Evolutionary conservation across 37 sponge, comb jelly and placozoan species (phyloP).

Genomic region (Haliclona indistincta): DNA sequence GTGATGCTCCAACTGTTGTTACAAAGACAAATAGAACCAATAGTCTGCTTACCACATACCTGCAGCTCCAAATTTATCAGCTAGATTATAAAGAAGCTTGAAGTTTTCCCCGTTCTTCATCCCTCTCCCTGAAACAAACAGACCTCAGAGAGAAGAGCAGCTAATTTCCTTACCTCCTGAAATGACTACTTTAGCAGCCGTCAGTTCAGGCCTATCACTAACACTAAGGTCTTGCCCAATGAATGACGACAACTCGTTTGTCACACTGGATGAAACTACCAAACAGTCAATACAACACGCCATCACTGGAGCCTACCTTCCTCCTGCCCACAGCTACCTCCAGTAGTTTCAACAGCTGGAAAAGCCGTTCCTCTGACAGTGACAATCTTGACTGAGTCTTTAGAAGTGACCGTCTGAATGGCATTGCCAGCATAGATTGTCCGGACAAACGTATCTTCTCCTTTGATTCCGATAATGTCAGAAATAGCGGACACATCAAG

Average conservation of each 20-base stretch:
- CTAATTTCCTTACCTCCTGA: slow-evolving; percentile 85
- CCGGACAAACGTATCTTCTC: slow-evolving; percentile 88
- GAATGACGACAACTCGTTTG: slow-evolving; percentile 58
- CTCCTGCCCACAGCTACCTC: slow-evolving; percentile 65
- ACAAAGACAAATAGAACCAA: not conserved
- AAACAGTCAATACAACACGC: not conserved
- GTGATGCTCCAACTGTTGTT: slow-evolving; percentile 89
- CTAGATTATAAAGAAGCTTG: slow-evolving; percentile 90
- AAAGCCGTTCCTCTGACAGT: slow-evolving; percentile 97
- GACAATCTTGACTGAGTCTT: slow-evolving; percentile 83
- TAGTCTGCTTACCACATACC: slow-evolving; percentile 29
- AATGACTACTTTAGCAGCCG: slow-evolving; percentile 82
- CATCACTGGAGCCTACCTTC: slow-evolving; percentile 40
- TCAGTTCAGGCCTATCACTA: slow-evolving; percentile 95
- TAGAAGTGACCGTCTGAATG: slow-evolving; percentile 78
- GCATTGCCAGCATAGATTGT: slow-evolving; percentile 97
- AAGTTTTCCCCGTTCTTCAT: slow-evolving; percentile 99
- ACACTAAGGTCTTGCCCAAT: slow-evolving; percentile 83
- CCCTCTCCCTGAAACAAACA: slow-evolving; percentile 75
- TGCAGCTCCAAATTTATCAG: slow-evolving; percentile 96
- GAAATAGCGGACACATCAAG: slow-evolving; percentile 95
- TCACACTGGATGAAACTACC: not conserved
- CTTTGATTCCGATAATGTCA: slow-evolving; percentile 84
- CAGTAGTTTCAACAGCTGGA: slow-evolving; percentile 60
- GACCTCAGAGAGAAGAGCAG: not conserved